Evolutionary conservation across 2,113 vertebrate genomes (phyloP).

Genomic region (Progne subis): DNA sequence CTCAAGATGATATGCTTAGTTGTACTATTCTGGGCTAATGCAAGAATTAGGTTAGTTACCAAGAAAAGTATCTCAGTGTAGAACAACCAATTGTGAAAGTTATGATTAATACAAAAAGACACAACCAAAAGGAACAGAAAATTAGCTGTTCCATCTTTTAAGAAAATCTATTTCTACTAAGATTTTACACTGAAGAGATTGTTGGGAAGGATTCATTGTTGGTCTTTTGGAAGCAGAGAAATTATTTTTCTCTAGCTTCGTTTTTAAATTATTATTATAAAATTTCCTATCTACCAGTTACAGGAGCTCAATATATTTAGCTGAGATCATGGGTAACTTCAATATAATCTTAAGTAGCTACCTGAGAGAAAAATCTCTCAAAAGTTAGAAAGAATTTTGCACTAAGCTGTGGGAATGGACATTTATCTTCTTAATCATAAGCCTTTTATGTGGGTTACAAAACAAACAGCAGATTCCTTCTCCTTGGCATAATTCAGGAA

Average conservation of each 20-base stretch:
- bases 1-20: neutral
- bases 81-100: slow-evolving; percentile 40
- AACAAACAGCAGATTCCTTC: neutral
- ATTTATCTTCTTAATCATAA: neutral
- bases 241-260: neutral
- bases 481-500: neutral
- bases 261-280: neutral
- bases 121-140: slow-evolving; percentile 34
- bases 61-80: slow-evolving; percentile 37
- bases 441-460: neutral
- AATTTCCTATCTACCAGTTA: neutral
- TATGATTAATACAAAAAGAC: neutral
- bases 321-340: neutral
- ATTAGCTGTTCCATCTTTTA: slow-evolving; percentile 2
- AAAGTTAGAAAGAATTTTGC: neutral
- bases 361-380: neutral
- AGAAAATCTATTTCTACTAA: slow-evolving; percentile 5
- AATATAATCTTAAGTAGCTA: neutral
- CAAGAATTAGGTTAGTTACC: slow-evolving; percentile 42
- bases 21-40: neutral
- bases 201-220: neutral
- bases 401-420: neutral
- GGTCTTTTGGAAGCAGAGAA: neutral
- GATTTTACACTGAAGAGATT: neutral
- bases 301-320: neutral